phyloP scores from a whole-genome alignment of 2,888 invertebrate species.

The Scelioninae gen. 1 region DNA sequence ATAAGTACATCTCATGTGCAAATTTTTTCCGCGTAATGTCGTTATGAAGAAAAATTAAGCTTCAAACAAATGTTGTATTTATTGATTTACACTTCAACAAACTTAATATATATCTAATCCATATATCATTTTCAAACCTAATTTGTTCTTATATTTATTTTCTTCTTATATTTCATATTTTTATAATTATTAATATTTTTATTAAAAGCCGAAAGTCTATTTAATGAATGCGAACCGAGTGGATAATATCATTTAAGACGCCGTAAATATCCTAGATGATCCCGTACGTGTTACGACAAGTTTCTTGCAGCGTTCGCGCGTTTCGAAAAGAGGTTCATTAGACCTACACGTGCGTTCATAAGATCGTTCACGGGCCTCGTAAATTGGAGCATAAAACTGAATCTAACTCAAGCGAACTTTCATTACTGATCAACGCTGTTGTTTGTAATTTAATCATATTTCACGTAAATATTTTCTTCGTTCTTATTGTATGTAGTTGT shows the following conservation, averaged over 20 bases:
- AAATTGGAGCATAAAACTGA: constrained; percentile 46
- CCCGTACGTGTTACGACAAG: constrained; percentile 29
- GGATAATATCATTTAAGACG: constrained; percentile 38
- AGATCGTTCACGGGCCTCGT: constrained; percentile 22
- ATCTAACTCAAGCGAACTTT: constrained; percentile 35
- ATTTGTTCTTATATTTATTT: no score
- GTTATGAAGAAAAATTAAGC: no score
- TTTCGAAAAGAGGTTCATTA: constrained; percentile 46
- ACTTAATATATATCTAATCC: no score
- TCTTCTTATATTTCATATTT: no score
- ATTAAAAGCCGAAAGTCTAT: constrained; percentile 15
- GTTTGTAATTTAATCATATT: constrained; percentile 42
- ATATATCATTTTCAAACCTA: no score
- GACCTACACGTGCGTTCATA: constrained; percentile 38
- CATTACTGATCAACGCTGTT: constrained; percentile 44
- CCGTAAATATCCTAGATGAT: constrained; percentile 43
- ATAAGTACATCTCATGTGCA: no score
- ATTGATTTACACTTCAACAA: no score
- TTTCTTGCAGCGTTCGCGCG: constrained; percentile 31
- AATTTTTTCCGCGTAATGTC: no score
- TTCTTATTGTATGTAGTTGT: constrained; percentile 6
- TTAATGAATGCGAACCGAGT: constrained; percentile 33
- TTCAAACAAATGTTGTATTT: no score
- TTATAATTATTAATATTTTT: neutral
- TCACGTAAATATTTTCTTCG: constrained; percentile 1